Evolutionary conservation across 2,113 vertebrate species (phyloP).

Genomic region (Psilopsiagon aymara): DNA sequence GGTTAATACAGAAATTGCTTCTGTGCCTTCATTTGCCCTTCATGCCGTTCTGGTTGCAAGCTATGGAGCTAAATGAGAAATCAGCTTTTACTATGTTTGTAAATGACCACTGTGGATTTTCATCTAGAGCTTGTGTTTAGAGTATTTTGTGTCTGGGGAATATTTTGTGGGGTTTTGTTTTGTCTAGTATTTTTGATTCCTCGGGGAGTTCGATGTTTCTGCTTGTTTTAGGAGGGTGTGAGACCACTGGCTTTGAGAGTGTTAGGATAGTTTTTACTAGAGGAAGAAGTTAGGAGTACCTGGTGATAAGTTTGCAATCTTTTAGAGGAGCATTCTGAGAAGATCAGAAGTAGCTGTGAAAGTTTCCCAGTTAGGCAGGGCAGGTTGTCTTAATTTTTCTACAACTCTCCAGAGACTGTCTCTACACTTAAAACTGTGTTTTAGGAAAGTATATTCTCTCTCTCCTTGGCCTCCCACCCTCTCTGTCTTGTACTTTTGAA

Average conservation of each 20-base stretch:
- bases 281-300: not conserved
- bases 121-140: not conserved
- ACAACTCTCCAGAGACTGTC: not conserved
- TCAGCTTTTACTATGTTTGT: not conserved
- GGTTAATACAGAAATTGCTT: not conserved
- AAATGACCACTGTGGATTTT: not conserved
- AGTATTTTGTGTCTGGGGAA: not conserved
- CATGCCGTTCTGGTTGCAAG: not conserved
- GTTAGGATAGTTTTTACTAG: not conserved
- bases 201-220: not conserved
- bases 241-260: not conserved
- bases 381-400: not conserved
- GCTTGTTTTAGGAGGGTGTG: not conserved
- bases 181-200: not conserved
- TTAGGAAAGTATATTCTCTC: not conserved
- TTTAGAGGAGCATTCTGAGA: not conserved
- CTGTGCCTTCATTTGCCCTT: not conserved
- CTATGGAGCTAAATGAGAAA: not conserved
- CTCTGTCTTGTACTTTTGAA: not conserved
- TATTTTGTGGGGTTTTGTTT: not conserved
- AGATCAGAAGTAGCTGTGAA: not conserved
- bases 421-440: not conserved
- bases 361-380: not conserved
- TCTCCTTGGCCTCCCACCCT: rapidly evolving
- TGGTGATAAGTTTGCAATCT: not conserved